These are phyloP conservation scores for Bimastos eiseni DNA, from an alignment of 2,888 invertebrate genomes.

Conservation along the genomic window DNA sequence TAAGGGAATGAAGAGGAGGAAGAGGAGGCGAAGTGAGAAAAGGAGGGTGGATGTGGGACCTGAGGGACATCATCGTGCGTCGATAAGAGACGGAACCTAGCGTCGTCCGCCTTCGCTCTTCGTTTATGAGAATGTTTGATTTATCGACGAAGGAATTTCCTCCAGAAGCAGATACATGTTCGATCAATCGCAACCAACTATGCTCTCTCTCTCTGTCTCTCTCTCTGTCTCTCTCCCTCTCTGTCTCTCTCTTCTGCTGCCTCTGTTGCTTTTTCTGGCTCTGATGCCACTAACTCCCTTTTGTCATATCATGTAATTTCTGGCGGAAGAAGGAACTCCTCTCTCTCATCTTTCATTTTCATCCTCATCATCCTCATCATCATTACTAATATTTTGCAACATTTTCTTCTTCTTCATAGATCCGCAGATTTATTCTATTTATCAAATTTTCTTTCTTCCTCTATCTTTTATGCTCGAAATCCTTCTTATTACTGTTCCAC, in stretches of 20 bases:
- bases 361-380: background rate
- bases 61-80: background rate
- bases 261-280: too few relatives aligned
- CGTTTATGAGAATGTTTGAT: background rate
- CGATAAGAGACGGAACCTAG: background rate
- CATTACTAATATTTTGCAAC: too few relatives aligned
- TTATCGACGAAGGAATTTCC: constrained; percentile 6
- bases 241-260: too few relatives aligned
- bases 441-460: too few relatives aligned
- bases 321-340: background rate
- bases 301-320: constrained; percentile 2
- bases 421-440: too few relatives aligned
- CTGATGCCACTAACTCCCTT: background rate
- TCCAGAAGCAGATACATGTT: constrained; percentile 6
- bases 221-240: too few relatives aligned
- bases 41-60: background rate
- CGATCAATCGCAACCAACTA: background rate
- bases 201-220: too few relatives aligned
- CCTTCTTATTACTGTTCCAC: too few relatives aligned
- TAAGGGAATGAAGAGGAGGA: background rate
- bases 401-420: too few relatives aligned
- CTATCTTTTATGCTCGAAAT: too few relatives aligned
- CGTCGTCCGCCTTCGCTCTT: background rate
- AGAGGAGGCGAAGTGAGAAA: too few relatives aligned
- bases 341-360: background rate